These are phyloP conservation scores for Nibea albiflora DNA, from an alignment of 2,113 vertebrate species.

Conservation along the genomic window DNA sequence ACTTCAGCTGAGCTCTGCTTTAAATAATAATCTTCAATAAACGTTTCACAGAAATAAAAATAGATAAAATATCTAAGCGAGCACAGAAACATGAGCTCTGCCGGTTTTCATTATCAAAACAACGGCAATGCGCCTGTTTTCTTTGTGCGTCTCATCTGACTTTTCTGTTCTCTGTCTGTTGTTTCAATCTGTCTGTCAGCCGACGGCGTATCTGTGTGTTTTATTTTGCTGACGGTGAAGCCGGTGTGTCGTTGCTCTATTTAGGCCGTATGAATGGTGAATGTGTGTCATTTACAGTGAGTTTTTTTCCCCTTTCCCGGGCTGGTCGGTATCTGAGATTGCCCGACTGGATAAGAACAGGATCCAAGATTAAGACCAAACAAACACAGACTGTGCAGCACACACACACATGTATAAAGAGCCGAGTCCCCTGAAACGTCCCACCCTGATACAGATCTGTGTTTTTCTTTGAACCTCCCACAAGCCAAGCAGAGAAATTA, in stretches of 20 bases:
- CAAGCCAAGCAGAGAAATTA: conserved; percentile 25
- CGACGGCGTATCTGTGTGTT: neutral
- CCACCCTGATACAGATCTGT: conserved; percentile 70
- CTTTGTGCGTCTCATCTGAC: neutral
- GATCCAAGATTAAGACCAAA: conserved; percentile 43
- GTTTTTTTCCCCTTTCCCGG: neutral
- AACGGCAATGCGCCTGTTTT: neutral
- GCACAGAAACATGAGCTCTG: neutral
- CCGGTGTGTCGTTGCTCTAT: conserved; percentile 6
- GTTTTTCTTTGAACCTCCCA: conserved; percentile 51
- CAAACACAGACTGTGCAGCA: conserved; percentile 29
- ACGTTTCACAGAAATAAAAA: neutral
- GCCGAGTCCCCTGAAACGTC: neutral
- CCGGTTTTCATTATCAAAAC: neutral
- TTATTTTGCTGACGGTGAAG: neutral
- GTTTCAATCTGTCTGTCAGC: conserved; percentile 20
- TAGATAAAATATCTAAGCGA: neutral
- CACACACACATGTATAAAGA: conserved; percentile 13
- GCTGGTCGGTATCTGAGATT: conserved; percentile 30
- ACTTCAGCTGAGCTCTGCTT: neutral
- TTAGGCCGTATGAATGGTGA: conserved; percentile 44
- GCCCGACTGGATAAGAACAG: conserved; percentile 39
- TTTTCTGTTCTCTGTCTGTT: neutral
- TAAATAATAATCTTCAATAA: neutral
- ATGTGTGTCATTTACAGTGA: conserved; percentile 58